A percentile compares a stretch with the other conserved stretches of the same genome.
Conservation (phyloP, 2,797 vertebrate species). For the Enteromius fasciolatus region DNA sequence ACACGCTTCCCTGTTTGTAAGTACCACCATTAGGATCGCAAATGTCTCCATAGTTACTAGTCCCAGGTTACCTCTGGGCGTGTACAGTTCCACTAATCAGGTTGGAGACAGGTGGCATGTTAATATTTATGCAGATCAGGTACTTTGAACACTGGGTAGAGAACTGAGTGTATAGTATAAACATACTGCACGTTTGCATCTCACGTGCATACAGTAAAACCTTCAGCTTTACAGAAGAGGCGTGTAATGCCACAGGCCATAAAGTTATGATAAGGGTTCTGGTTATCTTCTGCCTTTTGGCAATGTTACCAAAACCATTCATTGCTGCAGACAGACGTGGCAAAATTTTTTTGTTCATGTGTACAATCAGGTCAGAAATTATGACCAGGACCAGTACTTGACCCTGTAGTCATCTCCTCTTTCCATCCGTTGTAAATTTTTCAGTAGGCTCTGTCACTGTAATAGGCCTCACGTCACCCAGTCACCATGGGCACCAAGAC, state of each 20-base stretch:
- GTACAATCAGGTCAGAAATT: neutral
- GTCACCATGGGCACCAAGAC: slow-evolving; percentile 41
- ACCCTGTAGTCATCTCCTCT: slow-evolving; percentile 30
- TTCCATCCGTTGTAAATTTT: slow-evolving; percentile 46
- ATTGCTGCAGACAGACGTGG: neutral
- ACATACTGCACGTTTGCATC: neutral
- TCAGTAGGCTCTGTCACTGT: slow-evolving; percentile 43
- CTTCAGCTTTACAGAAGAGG: neutral
- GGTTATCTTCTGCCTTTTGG: slow-evolving; percentile 5
- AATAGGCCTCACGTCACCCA: slow-evolving; percentile 30
- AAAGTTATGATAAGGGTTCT: slow-evolving; percentile 17
- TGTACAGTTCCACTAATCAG: slow-evolving; percentile 35
- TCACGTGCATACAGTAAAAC: neutral
- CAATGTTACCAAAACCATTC: neutral
- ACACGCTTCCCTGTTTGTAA: neutral
- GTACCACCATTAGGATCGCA: slow-evolving; percentile 18
- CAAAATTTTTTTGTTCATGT: neutral
- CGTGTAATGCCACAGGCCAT: neutral
- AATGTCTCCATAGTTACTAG: slow-evolving; percentile 48
- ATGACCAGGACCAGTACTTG: neutral
- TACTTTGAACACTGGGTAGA: neutral
- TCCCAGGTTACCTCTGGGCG: slow-evolving; percentile 11
- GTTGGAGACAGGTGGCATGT: neutral
- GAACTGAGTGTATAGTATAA: neutral
- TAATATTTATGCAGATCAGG: slow-evolving; percentile 37